A percentile compares a stretch with the other conserved stretches of the same genome.
phyloP scores from a whole-genome alignment of 2,797 vertebrate species.

The Pangasius mekongensis region DNA sequence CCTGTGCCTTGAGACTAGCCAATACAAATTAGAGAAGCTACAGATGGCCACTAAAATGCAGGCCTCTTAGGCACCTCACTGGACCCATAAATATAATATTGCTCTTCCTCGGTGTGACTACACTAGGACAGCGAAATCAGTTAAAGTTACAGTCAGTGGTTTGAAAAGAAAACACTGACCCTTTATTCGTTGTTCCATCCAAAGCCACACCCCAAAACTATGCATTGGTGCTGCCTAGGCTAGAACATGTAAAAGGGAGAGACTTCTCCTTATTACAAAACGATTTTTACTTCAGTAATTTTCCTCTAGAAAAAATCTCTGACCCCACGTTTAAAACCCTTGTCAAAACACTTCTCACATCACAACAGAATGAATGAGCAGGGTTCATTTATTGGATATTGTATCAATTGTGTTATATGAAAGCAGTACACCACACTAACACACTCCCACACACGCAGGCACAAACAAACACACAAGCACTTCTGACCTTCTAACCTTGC shows the following conservation, averaged over 20 bases:
- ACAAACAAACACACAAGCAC: slow-evolving; percentile 8
- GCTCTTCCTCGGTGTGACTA: not conserved
- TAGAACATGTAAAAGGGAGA: too few species aligned
- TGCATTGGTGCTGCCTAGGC: not conserved
- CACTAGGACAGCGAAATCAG: slow-evolving; percentile 1
- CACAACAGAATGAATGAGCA: not conserved
- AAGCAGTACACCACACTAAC: slow-evolving; percentile 10
- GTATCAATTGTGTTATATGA: not conserved
- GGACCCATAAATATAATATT: not conserved
- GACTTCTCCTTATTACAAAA: not conserved
- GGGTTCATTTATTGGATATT: not conserved
- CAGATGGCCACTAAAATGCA: slow-evolving; percentile 8
- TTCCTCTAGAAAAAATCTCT: not conserved
- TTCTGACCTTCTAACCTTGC: slow-evolving; percentile 38
- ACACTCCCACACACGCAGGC: not conserved
- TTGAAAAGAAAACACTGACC: not conserved
- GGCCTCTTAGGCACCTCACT: slow-evolving; percentile 11
- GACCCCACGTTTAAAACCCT: not conserved
- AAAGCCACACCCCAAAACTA: not conserved
- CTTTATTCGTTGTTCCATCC: not conserved
- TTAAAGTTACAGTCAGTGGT: not conserved
- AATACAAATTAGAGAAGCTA: slow-evolving; percentile 10
- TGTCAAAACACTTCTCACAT: not conserved
- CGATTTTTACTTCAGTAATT: not conserved
- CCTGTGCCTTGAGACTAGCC: slow-evolving; percentile 22